Conservation (phyloP, 2,113 vertebrate genomes). For the Upupa epops region DNA sequence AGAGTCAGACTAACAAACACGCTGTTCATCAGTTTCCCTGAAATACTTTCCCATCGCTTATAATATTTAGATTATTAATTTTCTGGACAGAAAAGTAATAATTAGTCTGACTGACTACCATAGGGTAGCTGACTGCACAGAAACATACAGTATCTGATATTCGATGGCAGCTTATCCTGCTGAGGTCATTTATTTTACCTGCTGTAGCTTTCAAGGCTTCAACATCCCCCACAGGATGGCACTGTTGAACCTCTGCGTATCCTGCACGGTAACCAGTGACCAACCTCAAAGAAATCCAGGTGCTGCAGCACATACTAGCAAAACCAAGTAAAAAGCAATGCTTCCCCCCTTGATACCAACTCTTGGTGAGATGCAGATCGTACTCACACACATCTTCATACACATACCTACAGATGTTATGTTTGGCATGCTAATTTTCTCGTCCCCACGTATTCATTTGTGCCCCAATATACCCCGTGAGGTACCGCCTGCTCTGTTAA, state of each 20-base stretch:
- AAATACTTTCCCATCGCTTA: conserved; percentile 6
- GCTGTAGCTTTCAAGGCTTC: not conserved
- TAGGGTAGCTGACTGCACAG: not conserved
- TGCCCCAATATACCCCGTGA: not conserved
- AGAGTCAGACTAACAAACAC: conserved; percentile 11
- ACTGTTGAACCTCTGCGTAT: conserved; percentile 61
- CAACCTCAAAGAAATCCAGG: not conserved
- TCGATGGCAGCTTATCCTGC: not conserved
- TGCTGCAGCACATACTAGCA: not conserved
- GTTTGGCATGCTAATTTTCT: not conserved
- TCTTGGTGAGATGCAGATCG: not conserved
- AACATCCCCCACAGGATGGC: conserved; percentile 73
- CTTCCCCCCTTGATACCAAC: not conserved
- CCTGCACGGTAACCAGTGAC: not conserved
- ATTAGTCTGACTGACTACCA: conserved; percentile 56
- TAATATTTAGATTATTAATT: conserved; percentile 47
- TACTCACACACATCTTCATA: not conserved
- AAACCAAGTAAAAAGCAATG: not conserved
- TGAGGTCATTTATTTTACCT: conserved; percentile 8
- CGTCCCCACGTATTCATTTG: accelerated
- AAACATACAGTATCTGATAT: not conserved
- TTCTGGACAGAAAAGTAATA: conserved; percentile 56
- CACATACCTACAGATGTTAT: not conserved
- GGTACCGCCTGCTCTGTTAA: not conserved
- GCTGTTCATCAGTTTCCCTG: not conserved